Base-by-base conservation (phyloP, 2,888 invertebrate species). In the Plebejus melissa region DNA sequence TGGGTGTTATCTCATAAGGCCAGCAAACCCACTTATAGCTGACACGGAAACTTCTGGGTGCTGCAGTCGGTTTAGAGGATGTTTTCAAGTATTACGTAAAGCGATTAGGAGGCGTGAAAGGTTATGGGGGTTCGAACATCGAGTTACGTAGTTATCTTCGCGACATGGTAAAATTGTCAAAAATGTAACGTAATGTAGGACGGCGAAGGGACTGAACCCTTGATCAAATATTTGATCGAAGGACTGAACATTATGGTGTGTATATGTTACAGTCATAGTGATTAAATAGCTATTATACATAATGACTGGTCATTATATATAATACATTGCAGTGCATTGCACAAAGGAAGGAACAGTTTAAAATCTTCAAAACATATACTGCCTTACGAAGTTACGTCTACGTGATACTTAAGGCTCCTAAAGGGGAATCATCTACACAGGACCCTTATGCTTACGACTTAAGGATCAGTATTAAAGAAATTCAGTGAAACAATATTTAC, bases 1-100 rank as follows among this genome's bases (percentile, higher is more conserved):
- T 65, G 5, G 65, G 36, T 16, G 28, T 79, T 78, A 79, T 79
- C 79, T 76, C 78, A 76, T 77, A 74, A 76, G 74, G 72, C 74
- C 74, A 50, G 38, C 60, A 38, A 74, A 74, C 74, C 74, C 74
- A 60, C 58, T 41, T 58, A 54, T 13, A 74, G 58, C 58, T 41
- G 22, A 57, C 41, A 38, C 36, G 70, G 65, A 65, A 65, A 65
- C 22, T 28, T 28, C 28, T 7, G 11, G 22, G 60, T 60, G 11
- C 28, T 60, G 11, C 28, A 28, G 22, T 9, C 22, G 1, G 22
- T 5, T 46, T 46, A 54, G 13, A 16, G 54, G 50, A 54, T 16
- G 54, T 54, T 46, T 46, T 54, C 54, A 54, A 16, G 54, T 54
- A 4, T 54, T 54, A 54, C 54, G 54, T 54, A 54, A 54, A 16